Evolutionary conservation across 2,888 invertebrate species (phyloP), one percentile per base, ranked within the genome.

Genomic region (Xanthia togata): DNA sequence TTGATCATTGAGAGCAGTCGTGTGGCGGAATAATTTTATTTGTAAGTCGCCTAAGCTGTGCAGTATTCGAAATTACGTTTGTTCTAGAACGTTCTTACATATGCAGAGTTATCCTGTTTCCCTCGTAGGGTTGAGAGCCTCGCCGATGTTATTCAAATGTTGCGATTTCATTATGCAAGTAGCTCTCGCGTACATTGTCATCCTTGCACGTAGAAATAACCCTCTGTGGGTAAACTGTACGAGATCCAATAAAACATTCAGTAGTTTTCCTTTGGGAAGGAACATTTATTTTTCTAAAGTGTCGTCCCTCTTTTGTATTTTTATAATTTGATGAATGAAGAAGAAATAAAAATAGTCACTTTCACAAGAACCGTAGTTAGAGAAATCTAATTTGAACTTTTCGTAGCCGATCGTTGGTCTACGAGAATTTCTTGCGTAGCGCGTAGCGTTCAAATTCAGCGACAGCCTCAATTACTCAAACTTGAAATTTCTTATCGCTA

Each of bases 141-240:
- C 64, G 70, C 53, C 63, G 72, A 73, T 87, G 73, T 87, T 88
- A 89, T 90, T 89, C 86, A 90, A 90, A 88, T 88, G 82, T 80
- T 83, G 77, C 77, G 76, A 85, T 87, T 84, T 82, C 78, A 88
- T 90, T 90, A 89, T 90, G 86, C 88, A 87, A 87, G 86, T 81
- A 81, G 83, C 81, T 78, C 64, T 74, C 69, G 69, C 50, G 65
- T 70, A 80, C 82, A 78, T 84, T 83, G 72, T 87, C 73, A 77
- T 82, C 67, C 73, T 73, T 77, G 71, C 81, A 77, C 75, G 68
- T 76, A 76, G 60, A 72, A 83, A 83, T 76, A 78, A 71, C 80
- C 60, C 59, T 17, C 47, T 70, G 60, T 60, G 77, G 76, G 76
- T 71, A 73, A 80, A 71, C 68, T 73, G 50, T 76, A 74, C 65